These are phyloP conservation scores for Trachops cirrhosus DNA, from an alignment of 2,797 vertebrate species.

Conservation along the genomic window DNA sequence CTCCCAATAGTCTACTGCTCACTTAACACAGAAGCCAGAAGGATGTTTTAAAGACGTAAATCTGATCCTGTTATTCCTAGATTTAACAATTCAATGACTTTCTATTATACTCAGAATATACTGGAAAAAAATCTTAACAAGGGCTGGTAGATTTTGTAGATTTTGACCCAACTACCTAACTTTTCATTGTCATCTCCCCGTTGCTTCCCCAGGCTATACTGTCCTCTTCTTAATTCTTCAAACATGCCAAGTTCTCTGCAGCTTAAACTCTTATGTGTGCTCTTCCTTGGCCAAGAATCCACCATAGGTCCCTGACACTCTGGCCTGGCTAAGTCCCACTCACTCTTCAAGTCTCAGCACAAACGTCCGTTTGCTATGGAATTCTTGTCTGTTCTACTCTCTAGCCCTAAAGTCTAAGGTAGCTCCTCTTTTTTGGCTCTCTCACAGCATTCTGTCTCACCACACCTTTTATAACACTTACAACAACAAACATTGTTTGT, in stretches of 20 bases:
- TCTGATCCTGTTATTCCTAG: not conserved
- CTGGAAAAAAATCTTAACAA: not conserved
- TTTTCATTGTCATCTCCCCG: not conserved
- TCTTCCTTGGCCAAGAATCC: not conserved
- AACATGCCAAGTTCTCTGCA: not conserved
- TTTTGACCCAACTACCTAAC: not conserved
- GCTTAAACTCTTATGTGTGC: not conserved
- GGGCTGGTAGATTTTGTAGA: not conserved
- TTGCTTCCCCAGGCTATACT: not conserved
- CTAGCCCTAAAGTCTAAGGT: not conserved
- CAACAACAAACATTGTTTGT: not conserved
- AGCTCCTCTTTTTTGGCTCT: not conserved
- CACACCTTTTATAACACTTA: not conserved
- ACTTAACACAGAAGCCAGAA: not conserved
- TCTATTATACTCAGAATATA: not conserved
- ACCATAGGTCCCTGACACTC: not conserved
- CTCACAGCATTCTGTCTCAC: not conserved
- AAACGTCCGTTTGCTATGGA: not conserved
- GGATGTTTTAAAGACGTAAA: not conserved
- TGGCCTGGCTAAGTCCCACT: not conserved
- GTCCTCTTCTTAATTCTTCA: not conserved
- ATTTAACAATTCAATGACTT: not conserved
- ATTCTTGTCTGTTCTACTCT: not conserved
- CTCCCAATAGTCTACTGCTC: not conserved
- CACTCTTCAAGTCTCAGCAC: not conserved